These are phyloP conservation scores for Panulirus ornatus DNA, from an alignment of 1,140 invertebrate species.

Conservation along the genomic window DNA sequence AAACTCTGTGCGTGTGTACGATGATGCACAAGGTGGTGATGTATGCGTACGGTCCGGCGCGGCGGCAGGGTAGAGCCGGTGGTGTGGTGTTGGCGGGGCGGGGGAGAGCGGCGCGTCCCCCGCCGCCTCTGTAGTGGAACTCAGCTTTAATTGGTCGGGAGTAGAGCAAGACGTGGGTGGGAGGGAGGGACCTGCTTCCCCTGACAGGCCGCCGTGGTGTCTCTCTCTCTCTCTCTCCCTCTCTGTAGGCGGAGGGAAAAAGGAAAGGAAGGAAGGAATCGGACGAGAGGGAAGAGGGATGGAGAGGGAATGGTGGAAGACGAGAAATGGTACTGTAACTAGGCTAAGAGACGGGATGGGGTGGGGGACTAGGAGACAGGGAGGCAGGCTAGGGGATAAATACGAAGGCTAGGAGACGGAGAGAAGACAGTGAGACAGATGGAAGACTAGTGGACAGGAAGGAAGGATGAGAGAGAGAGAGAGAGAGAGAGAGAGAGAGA, in stretches of 20 bases:
- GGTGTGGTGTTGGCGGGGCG: too few species aligned
- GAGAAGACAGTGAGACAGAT: not conserved
- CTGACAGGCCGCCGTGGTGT: not conserved
- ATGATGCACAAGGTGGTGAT: too few species aligned
- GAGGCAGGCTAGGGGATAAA: not conserved
- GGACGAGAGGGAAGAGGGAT: not conserved
- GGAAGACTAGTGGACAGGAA: not conserved
- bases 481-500: not conserved
- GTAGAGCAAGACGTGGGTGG: conserved; percentile 36
- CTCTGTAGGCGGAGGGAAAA: not conserved
- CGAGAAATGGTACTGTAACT: not conserved
- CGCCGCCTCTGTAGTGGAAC: conserved; percentile 2
- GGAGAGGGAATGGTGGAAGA: not conserved
- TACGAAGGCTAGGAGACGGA: not conserved
- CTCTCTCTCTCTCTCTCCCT: too few species aligned
- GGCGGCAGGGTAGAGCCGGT: not conserved
- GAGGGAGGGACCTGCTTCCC: not conserved
- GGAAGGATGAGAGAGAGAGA: not conserved
- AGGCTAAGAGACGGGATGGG: not conserved
- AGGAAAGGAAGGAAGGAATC: not conserved
- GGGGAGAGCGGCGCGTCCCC: not conserved
- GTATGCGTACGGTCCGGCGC: too few species aligned
- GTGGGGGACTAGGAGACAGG: not conserved
- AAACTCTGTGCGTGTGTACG: not conserved
- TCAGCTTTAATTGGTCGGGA: conserved; percentile 28